Evolutionary conservation across 2,113 vertebrate species (phyloP), one percentile per base, ranked within the genome.

Genomic region (Antigone vipio): DNA sequence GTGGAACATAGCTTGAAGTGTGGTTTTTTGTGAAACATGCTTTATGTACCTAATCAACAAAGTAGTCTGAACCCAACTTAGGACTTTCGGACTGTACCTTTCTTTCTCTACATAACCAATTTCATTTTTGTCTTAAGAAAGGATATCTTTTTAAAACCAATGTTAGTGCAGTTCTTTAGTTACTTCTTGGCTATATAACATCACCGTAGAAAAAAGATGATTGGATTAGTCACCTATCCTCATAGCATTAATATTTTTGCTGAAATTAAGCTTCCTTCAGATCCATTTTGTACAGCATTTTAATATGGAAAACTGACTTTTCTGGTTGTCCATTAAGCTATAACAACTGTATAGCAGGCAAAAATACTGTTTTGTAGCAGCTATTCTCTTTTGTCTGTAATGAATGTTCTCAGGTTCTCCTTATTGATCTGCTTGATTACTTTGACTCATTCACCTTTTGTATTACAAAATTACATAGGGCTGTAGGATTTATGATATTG

Each of bases 21-120:
- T 55, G 49, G 11, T 3, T 0, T 18, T 58, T 50, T 79, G 47
- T 59, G 74, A 63, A 75, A 74, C 18, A 20, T 0, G 0, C 3
- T 83, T n/a, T 60, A 60, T 74, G 89, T 88, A 72, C 24, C 16
- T 55, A 27, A 59, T 88, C 40, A 49, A 52, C 24, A 62, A 35
- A 22, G 42, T 20, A 79, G 30, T 22, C 38, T 82, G 47, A 72
- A 79, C 20, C 27, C 2, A 5, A 2, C 11, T 47, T 67, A n/a
- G 23, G 40, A 44, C 27, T 16, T 49, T 35, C 66, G 40, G 44
- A 62, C 38, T 63, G 6, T 40, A 34, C 9, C 12, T 64, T 92
- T 38, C 27, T 83, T 77, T 69, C 83, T 66, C 19, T 74, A 49
- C 9, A 6, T 73, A 86, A 47, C 5, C 23, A 56, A 14, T 69